Evolutionary conservation across 2,113 vertebrate genomes (phyloP), one percentile per base, ranked within the genome.

Genomic region (Okapia johnstoni): DNA sequence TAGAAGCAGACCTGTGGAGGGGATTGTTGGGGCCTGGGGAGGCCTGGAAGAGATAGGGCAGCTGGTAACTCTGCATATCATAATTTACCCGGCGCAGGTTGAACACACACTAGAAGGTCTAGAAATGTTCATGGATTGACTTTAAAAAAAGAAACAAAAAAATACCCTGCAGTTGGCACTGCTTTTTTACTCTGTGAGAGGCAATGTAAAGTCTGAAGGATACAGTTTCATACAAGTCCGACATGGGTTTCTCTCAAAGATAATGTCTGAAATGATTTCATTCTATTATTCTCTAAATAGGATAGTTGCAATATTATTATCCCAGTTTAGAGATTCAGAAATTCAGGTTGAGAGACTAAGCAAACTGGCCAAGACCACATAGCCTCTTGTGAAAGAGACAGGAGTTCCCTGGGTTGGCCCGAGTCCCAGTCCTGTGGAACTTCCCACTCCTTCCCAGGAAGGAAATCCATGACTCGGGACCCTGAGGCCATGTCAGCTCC

Each of bases 101-200:
- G 88, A 88, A 61, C 30, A 61, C 12, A 79, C 5, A n/a, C 14
- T 28, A 84, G 57, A 90, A 88, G 57, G 52, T 94, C 19, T 17
- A 85, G 81, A 95, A 63, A 54, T 93, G 33, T 94, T 85, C 89
- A 33, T 48, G 43, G 30, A 43, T 33, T 81, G 86, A 33, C 50
- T 88, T 90, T 77, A 4, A 12, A 54, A 77, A 80, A 54, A 66
- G 6, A 91, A 73, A 43, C 2, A 83, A 83, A 86, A 46, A 57
- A 58, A 21, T 70, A 33, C 23, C 7, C 13, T 60, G 26, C 5
- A 48, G 16, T 77, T 61, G 43, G 77, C 54, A 13, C 19, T 90
- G 40, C 73, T 60, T 77, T 85, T 58, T 77, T 1, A 58, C 77
- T 93, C 63, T 81, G n/a, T 80, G 21, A 88, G 40, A 95, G 48